Percentiles rank a stretch among this genome's conserved stretches.
phyloP scores from a whole-genome alignment of 92 coral and sea anemone species.

The Bergia puertoricense region DNA sequence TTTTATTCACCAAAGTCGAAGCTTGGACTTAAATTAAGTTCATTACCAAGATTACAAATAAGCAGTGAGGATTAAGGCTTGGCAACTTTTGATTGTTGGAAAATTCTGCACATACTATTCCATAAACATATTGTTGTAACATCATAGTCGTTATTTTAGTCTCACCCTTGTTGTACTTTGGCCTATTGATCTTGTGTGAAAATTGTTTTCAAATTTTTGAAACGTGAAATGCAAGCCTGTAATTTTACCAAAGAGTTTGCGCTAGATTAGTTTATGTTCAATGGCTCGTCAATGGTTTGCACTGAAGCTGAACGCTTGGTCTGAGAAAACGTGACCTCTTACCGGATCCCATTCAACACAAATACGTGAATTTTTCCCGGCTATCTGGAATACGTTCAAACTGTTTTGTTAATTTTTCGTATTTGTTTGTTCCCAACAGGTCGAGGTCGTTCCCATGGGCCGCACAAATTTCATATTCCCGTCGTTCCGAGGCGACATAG shows the following conservation, averaged over 20 bases:
- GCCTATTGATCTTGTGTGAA: neutral
- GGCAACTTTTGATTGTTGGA: neutral
- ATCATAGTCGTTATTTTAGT: neutral
- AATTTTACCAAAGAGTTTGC: neutral
- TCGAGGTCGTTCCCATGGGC: slow-evolving; percentile 90
- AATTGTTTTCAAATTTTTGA: no score
- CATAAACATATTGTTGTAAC: neutral
- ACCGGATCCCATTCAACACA: neutral
- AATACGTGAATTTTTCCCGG: neutral
- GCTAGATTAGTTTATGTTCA: neutral
- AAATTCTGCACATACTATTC: neutral
- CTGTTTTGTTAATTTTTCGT: neutral
- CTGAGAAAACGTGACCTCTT: neutral
- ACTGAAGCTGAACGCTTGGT: slow-evolving; percentile 5
- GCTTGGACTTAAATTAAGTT: no score
- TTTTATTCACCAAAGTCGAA: neutral
- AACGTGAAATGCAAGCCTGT: neutral
- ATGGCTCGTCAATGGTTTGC: neutral
- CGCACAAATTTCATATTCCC: slow-evolving; percentile 90
- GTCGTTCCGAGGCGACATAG: slow-evolving; percentile 96
- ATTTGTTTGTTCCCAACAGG: slow-evolving; percentile 47
- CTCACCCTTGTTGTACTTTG: neutral
- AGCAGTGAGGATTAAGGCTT: neutral
- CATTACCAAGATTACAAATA: neutral
- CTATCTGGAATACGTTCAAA: no score